Percentiles rank a stretch among this genome's conserved stretches.
Conservation (phyloP, 2,113 vertebrate species). For the Gorsachius goisagi region DNA sequence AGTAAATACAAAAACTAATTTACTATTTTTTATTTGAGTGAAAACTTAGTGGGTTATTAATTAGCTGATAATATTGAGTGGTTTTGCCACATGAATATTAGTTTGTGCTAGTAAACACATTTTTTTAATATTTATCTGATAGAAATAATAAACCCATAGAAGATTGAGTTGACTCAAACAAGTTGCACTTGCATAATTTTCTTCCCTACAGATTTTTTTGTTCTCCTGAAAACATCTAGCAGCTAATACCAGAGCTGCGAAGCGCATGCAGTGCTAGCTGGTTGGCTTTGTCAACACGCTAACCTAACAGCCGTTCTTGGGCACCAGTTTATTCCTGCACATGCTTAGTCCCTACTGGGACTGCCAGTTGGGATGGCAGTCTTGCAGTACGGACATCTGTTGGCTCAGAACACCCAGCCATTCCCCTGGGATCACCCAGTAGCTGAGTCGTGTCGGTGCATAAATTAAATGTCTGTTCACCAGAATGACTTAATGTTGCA, state of each 20-base stretch:
- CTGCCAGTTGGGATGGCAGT: neutral
- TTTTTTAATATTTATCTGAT: neutral
- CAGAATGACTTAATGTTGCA: neutral
- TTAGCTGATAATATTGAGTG: neutral
- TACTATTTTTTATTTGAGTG: neutral
- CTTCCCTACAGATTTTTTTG: neutral
- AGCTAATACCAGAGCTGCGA: neutral
- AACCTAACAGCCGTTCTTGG: fast-evolving
- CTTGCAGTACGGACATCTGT: neutral
- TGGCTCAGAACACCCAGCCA: fast-evolving
- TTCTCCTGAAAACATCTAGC: neutral
- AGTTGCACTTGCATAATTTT: neutral
- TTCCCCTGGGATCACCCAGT: neutral
- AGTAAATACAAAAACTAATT: neutral
- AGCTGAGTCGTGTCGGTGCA: neutral
- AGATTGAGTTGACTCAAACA: neutral
- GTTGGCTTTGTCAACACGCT: neutral
- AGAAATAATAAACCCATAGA: neutral
- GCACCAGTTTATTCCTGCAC: neutral
- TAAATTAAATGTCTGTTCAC: neutral
- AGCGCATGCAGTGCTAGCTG: neutral
- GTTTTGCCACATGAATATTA: neutral
- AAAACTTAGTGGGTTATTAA: neutral
- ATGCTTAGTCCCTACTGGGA: neutral
- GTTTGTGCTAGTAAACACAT: neutral